Percentiles rank a stretch among this genome's conserved stretches.
phyloP scores from a whole-genome alignment of 2,888 invertebrate genomes.

The Sinodicranocentrus sp. region DNA sequence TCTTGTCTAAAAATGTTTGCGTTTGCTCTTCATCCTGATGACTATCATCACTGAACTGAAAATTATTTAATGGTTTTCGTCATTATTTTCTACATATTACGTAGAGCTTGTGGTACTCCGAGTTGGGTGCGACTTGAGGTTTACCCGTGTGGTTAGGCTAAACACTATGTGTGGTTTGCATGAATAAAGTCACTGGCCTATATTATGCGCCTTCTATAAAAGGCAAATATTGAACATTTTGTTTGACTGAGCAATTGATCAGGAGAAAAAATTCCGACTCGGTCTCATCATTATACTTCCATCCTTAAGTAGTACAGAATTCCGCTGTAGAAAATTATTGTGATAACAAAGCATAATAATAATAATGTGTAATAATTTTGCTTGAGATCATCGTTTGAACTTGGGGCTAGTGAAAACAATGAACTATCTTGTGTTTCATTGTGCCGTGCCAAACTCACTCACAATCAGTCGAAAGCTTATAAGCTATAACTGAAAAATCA shows the following conservation, averaged over 20 bases:
- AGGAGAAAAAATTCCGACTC: not conserved
- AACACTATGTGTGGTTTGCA: not conserved
- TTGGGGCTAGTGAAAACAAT: conserved; percentile 10
- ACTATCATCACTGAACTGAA: not conserved
- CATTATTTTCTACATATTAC: conserved; percentile 12
- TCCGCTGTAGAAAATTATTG: not conserved
- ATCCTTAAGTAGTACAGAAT: not conserved
- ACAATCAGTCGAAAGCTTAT: no score
- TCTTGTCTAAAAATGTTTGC: not conserved
- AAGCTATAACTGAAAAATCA: not conserved
- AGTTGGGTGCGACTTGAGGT: not conserved
- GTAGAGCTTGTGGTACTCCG: not conserved
- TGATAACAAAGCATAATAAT: conserved; percentile 25
- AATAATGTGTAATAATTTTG: conserved; percentile 2
- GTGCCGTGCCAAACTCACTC: conserved; percentile 1
- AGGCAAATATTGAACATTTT: conserved; percentile 19
- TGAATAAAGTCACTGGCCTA: conserved; percentile 35
- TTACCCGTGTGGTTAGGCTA: conserved; percentile 16
- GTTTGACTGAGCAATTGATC: conserved; percentile 18
- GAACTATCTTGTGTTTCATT: not conserved
- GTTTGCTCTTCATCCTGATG: not conserved
- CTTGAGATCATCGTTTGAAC: conserved; percentile 18
- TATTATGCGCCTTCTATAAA: not conserved
- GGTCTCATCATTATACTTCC: not conserved
- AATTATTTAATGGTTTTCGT: conserved; percentile 16